A percentile compares a stretch with the other conserved stretches of the same genome.
Evolutionary conservation across 2,888 invertebrate species (phyloP).

Genomic region (Lasius fuliginosus): DNA sequence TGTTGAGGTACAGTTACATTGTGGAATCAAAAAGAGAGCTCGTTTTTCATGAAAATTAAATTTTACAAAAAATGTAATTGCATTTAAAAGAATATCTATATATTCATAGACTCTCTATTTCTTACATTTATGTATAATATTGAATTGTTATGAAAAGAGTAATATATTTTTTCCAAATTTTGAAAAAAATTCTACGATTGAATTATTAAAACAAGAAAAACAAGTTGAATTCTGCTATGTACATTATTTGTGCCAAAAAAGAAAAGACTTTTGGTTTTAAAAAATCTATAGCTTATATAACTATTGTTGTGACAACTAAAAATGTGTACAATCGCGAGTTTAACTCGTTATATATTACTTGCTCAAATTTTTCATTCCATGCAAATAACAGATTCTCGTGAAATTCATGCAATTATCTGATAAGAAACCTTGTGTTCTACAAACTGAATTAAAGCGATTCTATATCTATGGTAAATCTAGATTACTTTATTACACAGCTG

Average conservation of each 20-base stretch:
- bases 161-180: conserved; percentile 48
- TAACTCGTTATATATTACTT: conserved; percentile 61
- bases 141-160: conserved; percentile 40
- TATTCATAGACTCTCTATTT: conserved; percentile 12
- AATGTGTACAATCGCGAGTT: conserved; percentile 57
- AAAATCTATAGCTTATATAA: conserved; percentile 53
- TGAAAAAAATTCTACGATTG: conserved; percentile 2
- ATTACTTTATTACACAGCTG: conserved; percentile 54
- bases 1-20: conserved; percentile 39
- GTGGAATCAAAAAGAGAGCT: conserved; percentile 52
- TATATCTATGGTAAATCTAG: conserved; percentile 17
- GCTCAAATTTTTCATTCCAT: conserved; percentile 65
- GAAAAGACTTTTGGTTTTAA: conserved; percentile 16
- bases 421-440: not conserved
- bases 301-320: conserved; percentile 53
- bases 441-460: not conserved
- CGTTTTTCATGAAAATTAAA: conserved; percentile 13
- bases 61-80: conserved; percentile 33
- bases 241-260: conserved; percentile 50
- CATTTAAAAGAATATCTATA: conserved; percentile 32
- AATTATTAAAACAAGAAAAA: not conserved
- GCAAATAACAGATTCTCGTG: conserved; percentile 40
- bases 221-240: conserved; percentile 40
- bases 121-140: conserved; percentile 34
- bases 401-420: not conserved